Conservation (phyloP, 1,140 invertebrate genomes). For the Drepana arcuata region DNA sequence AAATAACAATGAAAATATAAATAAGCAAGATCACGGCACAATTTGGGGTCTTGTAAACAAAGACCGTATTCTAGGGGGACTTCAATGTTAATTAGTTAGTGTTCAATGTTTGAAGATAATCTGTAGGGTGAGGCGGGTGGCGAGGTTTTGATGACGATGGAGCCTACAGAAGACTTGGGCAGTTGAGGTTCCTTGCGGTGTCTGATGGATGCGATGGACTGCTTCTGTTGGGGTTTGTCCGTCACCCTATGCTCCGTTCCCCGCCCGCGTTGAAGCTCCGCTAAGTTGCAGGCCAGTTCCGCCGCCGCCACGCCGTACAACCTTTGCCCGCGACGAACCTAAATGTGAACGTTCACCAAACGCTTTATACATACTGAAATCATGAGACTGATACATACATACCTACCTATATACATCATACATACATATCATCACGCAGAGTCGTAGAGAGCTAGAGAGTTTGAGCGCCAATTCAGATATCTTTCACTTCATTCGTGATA, state of each 20-base stretch:
- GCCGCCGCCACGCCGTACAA: slow-evolving; percentile 49
- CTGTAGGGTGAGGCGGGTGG: slow-evolving; percentile 15
- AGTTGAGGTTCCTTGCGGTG: slow-evolving; percentile 43
- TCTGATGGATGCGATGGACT: slow-evolving; percentile 21
- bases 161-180: slow-evolving; percentile 21
- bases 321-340: slow-evolving; percentile 42
- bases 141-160: slow-evolving; percentile 30
- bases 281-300: slow-evolving; percentile 43
- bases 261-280: slow-evolving; percentile 38
- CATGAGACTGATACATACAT: too few species aligned
- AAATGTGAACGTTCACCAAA: too few species aligned
- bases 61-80: neutral
- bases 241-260: slow-evolving; percentile 18
- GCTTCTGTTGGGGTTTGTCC: slow-evolving; percentile 31
- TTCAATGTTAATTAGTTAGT: neutral
- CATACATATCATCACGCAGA: too few species aligned
- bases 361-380: too few species aligned
- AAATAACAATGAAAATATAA: neutral
- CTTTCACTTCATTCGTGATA: too few species aligned
- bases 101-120: slow-evolving; percentile 10
- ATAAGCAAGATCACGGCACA: neutral
- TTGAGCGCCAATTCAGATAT: too few species aligned
- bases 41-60: too few species aligned
- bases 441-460: too few species aligned
- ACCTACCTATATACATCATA: too few species aligned